These are phyloP conservation scores for Nemoura dubitans DNA, from an alignment of 2,888 invertebrate species.

Conservation along the genomic window DNA sequence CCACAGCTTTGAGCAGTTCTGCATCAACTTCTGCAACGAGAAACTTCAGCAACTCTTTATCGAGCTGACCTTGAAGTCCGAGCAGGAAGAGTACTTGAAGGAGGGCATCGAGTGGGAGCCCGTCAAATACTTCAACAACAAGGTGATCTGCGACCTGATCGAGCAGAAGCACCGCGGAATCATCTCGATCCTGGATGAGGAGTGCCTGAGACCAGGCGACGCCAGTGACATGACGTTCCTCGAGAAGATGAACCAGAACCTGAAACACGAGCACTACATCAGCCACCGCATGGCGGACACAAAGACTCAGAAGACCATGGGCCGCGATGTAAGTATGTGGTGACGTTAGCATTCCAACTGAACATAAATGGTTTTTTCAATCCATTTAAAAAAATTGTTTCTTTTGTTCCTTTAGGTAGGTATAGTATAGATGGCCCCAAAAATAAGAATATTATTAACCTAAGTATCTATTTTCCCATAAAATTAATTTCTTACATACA, in stretches of 20 bases:
- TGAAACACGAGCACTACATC: constrained; percentile 84
- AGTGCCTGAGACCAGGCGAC: constrained; percentile 90
- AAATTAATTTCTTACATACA: too few species aligned
- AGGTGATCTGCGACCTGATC: constrained; percentile 91
- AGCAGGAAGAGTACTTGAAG: constrained; percentile 90
- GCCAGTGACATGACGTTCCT: constrained; percentile 84
- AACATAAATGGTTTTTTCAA: too few species aligned
- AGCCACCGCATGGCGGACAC: constrained; percentile 82
- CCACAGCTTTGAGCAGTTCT: constrained; percentile 90
- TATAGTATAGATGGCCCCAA: too few species aligned
- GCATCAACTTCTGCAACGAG: constrained; percentile 96
- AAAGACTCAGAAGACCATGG: constrained; percentile 84
- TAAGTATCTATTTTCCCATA: too few species aligned
- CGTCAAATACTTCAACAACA: constrained; percentile 90
- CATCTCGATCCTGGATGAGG: constrained; percentile 88
- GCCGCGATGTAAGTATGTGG: constrained; percentile 78
- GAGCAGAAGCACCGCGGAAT: constrained; percentile 90
- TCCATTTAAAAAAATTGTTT: too few species aligned
- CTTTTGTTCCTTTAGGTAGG: too few species aligned
- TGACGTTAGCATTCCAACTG: too few species aligned
- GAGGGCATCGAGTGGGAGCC: constrained; percentile 94
- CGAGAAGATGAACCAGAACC: constrained; percentile 77
- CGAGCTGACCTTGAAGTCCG: constrained; percentile 87
- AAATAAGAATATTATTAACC: too few species aligned
- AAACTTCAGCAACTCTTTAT: constrained; percentile 95